phyloP scores from a whole-genome alignment of 2,888 invertebrate species.

The Dendrolimus pini region DNA sequence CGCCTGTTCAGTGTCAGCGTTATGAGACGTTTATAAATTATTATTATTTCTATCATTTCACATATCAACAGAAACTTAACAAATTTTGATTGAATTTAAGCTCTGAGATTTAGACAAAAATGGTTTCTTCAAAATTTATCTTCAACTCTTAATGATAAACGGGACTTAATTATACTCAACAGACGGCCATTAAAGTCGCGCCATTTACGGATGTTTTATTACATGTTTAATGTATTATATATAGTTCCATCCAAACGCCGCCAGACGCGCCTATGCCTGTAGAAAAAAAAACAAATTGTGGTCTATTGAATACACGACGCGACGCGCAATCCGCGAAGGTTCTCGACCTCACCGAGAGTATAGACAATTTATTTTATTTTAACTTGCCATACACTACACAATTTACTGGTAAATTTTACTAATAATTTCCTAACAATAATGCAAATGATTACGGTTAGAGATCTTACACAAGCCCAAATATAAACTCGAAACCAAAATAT shows the following conservation, averaged over 20 bases:
- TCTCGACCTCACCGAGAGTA: constrained; percentile 53
- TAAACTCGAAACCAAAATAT: no score
- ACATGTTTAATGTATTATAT: constrained; percentile 21
- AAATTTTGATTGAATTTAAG: no score
- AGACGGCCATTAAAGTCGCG: background rate
- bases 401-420: no score
- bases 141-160: constrained; percentile 12
- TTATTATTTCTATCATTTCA: no score
- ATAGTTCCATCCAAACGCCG: background rate
- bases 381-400: no score
- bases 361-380: constrained; percentile 11
- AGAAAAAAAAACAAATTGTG: constrained; percentile 29
- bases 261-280: constrained; percentile 11
- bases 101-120: background rate
- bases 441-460: constrained; percentile 1
- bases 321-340: constrained; percentile 42
- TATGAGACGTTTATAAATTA: no score
- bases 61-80: no score
- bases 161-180: constrained; percentile 5
- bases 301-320: constrained; percentile 45
- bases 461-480: no score
- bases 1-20: no score
- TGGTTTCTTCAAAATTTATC: background rate
- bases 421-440: constrained; percentile 6
- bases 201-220: constrained; percentile 4